A percentile compares a stretch with the other conserved stretches of the same genome.
phyloP scores from a whole-genome alignment of 2,888 invertebrate genomes.

The Caenorhabditis sp. region DNA sequence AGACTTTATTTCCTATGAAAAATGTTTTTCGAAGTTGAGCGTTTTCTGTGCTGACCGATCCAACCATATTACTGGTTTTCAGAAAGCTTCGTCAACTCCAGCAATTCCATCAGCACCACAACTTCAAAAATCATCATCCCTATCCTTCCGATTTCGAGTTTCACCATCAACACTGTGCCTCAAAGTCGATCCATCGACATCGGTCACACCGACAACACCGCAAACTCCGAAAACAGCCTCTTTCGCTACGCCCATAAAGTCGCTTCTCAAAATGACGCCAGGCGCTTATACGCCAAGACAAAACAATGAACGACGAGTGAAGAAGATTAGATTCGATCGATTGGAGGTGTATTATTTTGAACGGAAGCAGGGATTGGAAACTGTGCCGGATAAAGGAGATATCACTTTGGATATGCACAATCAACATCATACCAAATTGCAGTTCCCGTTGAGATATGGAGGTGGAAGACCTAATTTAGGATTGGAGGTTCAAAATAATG shows the following conservation, averaged over 20 bases:
- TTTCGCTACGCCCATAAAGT: neutral
- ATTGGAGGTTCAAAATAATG: constrained; percentile 8
- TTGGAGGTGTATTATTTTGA: constrained; percentile 36
- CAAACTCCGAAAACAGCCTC: too few species aligned
- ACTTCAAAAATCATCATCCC: constrained; percentile 12
- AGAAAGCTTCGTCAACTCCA: constrained; percentile 35
- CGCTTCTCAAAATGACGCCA: neutral
- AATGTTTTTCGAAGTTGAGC: neutral
- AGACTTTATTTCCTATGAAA: neutral
- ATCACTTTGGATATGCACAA: constrained; percentile 30
- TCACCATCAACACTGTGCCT: constrained; percentile 21
- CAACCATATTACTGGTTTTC: neutral
- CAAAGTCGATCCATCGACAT: neutral
- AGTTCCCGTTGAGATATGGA: constrained; percentile 12
- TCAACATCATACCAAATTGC: constrained; percentile 21
- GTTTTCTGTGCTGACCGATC: too few species aligned
- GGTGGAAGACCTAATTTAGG: constrained; percentile 19
- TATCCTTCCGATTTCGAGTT: constrained; percentile 28
- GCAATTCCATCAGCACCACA: constrained; percentile 24
- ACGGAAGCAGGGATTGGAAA: constrained; percentile 15
- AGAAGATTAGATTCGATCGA: constrained; percentile 11
- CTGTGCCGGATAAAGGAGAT: constrained; percentile 32
- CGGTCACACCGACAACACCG: constrained; percentile 15
- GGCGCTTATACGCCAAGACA: neutral
- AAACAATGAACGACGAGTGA: constrained; percentile 11